Evolutionary conservation across 2,113 vertebrate genomes (phyloP), one percentile per base, ranked within the genome.

Genomic region (Actinemys pallida): DNA sequence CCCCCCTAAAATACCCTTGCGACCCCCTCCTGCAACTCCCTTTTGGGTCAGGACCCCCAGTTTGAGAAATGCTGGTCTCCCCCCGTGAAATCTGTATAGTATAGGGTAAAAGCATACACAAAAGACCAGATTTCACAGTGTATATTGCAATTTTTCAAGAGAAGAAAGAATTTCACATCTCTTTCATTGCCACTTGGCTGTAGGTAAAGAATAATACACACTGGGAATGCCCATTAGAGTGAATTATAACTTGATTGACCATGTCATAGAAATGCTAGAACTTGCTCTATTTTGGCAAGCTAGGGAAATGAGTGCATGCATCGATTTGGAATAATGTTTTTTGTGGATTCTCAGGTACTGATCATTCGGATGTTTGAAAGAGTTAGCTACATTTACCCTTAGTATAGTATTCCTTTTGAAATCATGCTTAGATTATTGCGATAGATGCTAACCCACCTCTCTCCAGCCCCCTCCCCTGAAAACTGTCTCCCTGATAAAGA

Each of bases 401-500:
- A 78, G 42, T 7, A 78, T 8, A 78, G 75, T 47, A 45, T 25
- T 78, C 22, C 75, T 45, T 78, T 89, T 80, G 62, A 39, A 90
- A 19, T 6, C 50, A 2, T 14, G 5, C 89, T 94, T 92, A 53
- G 82, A 91, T 49, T 84, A 53, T 8, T 95, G 76, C 20, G 10
- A 27, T 35, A 62, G 50, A 52, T 95, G 89, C n/a, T 92, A 86
- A 92, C 49, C 62, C 8, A 52, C 82, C 90, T 89, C 75, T 90
- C 16, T 31, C 88, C 25, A 42, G 17, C 52, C 6, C 80, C 9
- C 87, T 25, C 29, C 65, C 49, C 29, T 82, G 52, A 3, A 84
- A 65, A 5, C 31, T n/a, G 82, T 86, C 88, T 91, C 42, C 65
- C 47, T 90, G 49, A 9, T 79, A 42, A 50, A 75, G 12, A 56